Base-by-base conservation (phyloP, 2,113 vertebrate genomes). In the Poeciliopsis retropinna region DNA sequence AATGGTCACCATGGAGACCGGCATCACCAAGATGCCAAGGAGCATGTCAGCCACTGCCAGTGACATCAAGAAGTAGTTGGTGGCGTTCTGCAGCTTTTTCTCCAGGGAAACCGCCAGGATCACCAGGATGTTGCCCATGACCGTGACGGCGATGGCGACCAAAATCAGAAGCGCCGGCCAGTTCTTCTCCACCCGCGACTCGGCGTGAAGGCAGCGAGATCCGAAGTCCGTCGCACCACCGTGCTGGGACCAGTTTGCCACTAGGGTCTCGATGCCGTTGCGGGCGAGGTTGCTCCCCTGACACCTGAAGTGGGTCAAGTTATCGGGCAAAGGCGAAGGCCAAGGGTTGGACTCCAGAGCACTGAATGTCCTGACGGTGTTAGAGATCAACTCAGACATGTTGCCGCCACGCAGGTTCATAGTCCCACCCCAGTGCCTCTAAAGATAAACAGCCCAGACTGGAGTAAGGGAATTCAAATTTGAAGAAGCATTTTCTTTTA, bases 31-130 rank as follows among this genome's bases (percentile, higher is more conserved):
- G 89, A 98, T 95, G 79, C 97, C 97, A 72, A 99, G 93, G 79
- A 99, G 96, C 96, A 99, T 98, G 87, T 99, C 97, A 14, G 97
- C 96, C 71, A 97, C 96, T 2, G 97, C 97, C 87, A 99, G 95
- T n/a, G 97, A 99, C 97, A 98, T 98, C 91, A 99, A 88, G 92
- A 99, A 99, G 82, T 98, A 99, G 94, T 99, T 99, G 62, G 97
- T 98, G 86, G 97, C 97, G 22, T 97, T 99, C 92, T 99, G 97
- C 84, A 98, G 96, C 88, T 97, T 98, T 91, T 97, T 97, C 95
- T 99, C 97, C 90, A 98, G 92, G 57, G 96, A 97, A 47, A 99
- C 97, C 27, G 97, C 97, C 95, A 98, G 94, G 90, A 99, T 98
- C 86, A 99, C 97, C 74, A 98, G 95, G 85, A 98, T 97, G 94